Base-by-base conservation (phyloP, 2,113 vertebrate species). In the Synchiropus splendidus region DNA sequence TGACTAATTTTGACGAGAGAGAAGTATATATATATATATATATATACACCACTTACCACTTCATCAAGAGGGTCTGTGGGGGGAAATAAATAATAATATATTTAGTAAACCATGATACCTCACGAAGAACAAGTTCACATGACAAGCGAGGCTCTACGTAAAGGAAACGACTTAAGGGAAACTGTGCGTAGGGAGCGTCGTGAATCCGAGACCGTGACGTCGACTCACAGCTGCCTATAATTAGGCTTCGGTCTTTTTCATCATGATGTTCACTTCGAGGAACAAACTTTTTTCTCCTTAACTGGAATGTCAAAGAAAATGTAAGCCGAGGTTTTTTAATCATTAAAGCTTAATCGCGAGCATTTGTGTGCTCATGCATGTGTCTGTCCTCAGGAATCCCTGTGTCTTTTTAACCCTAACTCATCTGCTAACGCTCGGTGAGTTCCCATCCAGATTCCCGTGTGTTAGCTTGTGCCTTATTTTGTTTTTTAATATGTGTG, bases 201-300 rank as follows among this genome's bases (percentile, higher is more conserved):
- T 14, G 33, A 36, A 9, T 14, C 6, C 18, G 31, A 31, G 17
- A 47, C 51, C 45, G 62, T 53, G 37, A 34, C 27, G 27, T 42
- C 48, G 31, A 18, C 37, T 2, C 64, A 42, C 77, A 77, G 57
- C 74, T 75, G 77, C 10, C 38, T 1, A 42, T 70, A 31, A 77
- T 80, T 59, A 72, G 54, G 9, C 32, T 32, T 18, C 1, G 9
- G 39, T 14, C 37, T 2, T 4, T 11, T 16, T n/a, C 37, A 13
- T 11, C 10, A 5, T 1, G 12, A 12, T 33, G 6, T 12, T 14
- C 17, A 5, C 10, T 51, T 17, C 6, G 33, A 18, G 11, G 36
- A 56, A 45, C 53, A 40, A 27, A 27, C 4, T 27, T 27, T 27
- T 27, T 10, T 18, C 16, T 42, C 4, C 11, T 40, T 43, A 10